Evolutionary conservation across 2,888 invertebrate species (phyloP), one percentile per base, ranked within the genome.

Genomic region (Clepsis dumicolana): DNA sequence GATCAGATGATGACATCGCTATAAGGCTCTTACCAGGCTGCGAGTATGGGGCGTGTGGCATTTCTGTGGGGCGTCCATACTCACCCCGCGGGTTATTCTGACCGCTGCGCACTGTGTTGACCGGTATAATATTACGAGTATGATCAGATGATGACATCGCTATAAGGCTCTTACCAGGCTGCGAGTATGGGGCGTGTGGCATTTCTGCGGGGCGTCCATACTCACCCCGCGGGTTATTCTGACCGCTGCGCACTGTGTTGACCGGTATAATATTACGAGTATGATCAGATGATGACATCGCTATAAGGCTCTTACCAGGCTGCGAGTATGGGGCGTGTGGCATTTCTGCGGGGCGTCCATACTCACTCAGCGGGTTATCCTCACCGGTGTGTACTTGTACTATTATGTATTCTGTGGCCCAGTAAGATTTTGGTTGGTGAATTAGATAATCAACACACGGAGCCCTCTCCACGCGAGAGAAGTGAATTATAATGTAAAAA

Each of bases 321-420:
- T 0, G 0, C 79, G 95, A 4, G 74, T 87, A 41, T 86, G 85
- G 74, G 93, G 90, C 0, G 84, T 90, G 4, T 89, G 91, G 75
- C 95, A 95, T 75, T 94, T 94, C 78, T 95, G 95, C 72, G 95
- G 95, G 0, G 95, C 95, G 0, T 94, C 95, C 0, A 83, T 95
- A 1, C 80, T 95, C 14, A 93, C 94, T 27, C 90, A 94, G 0
- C 79, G 91, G 10, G 92, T 93, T 2, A 90, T 94, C 25, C 76
- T 95, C 14, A 95, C 95, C 0, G 94, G 94, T 0, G 94, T 95
- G 7, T 95, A 95, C 75, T 95, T n/a, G n/a, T n/a, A n/a, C n/a
- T n/a, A n/a, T n/a, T n/a, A n/a, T n/a, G n/a, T n/a, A n/a, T n/a
- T n/a, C n/a, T n/a, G n/a, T n/a, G n/a, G n/a, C n/a, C n/a, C n/a